These are phyloP conservation scores for Apis laboriosa DNA, from an alignment of 1,140 invertebrate genomes.

Conservation along the genomic window DNA sequence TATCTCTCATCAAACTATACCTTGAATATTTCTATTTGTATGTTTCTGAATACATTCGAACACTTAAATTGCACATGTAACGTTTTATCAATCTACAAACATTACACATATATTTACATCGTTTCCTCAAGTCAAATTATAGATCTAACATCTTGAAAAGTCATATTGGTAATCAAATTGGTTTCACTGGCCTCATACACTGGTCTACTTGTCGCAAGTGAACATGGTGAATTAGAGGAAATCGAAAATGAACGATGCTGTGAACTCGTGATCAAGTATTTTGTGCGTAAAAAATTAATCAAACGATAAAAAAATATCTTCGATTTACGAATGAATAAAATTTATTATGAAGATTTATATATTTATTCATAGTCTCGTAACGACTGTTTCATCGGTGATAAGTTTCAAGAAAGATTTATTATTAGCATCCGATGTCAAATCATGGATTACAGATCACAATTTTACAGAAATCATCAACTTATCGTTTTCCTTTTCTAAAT, in stretches of 20 bases:
- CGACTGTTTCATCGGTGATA: neutral
- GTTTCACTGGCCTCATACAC: neutral
- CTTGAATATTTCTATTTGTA: neutral
- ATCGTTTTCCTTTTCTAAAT: slow-evolving; percentile 55
- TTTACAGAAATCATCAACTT: slow-evolving; percentile 51
- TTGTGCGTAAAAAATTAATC: no score
- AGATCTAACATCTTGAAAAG: neutral
- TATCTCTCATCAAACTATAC: slow-evolving; percentile 54
- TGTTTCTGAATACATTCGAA: neutral
- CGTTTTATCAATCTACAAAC: neutral
- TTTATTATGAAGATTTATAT: slow-evolving; percentile 1
- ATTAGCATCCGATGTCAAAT: neutral
- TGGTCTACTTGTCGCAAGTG: no score
- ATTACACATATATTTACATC: neutral
- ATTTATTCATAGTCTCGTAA: neutral
- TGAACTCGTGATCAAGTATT: neutral
- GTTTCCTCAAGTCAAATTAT: neutral
- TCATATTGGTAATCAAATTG: neutral
- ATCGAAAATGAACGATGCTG: neutral
- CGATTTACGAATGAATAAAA: neutral
- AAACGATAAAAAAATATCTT: no score
- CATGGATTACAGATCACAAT: slow-evolving; percentile 61
- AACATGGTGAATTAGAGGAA: neutral
- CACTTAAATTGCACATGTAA: neutral
- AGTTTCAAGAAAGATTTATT: slow-evolving; percentile 20